Evolutionary conservation across 2,797 vertebrate species (phyloP).

Genomic region (Neosalanx taihuensis): DNA sequence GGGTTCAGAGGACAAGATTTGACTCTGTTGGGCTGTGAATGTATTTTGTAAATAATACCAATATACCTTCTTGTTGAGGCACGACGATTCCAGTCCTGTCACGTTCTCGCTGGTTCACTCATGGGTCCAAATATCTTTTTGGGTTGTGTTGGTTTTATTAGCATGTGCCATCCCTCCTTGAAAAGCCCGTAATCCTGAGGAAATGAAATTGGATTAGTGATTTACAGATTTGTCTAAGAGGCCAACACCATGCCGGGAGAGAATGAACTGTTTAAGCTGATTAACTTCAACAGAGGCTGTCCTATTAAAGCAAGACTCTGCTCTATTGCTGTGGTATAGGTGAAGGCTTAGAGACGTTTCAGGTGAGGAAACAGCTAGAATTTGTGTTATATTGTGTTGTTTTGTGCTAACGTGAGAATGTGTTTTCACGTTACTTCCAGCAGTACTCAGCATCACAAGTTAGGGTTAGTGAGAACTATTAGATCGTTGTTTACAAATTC

Average conservation of each 20-base stretch:
- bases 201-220: slow-evolving; percentile 64
- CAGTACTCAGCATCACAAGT: too few species aligned
- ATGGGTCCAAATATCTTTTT: slow-evolving; percentile 24
- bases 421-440: too few species aligned
- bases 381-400: too few species aligned
- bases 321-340: background rate
- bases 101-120: slow-evolving; percentile 6
- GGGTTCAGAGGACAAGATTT: too few species aligned
- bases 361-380: background rate
- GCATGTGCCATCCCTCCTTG: background rate
- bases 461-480: too few species aligned
- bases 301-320: slow-evolving; percentile 46
- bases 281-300: slow-evolving; percentile 57
- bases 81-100: background rate
- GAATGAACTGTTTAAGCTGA: slow-evolving; percentile 53
- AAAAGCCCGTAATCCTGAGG: slow-evolving; percentile 56
- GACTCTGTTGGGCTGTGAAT: too few species aligned
- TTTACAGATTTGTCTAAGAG: slow-evolving; percentile 40
- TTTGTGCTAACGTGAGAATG: too few species aligned
- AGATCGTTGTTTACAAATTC: too few species aligned
- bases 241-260: slow-evolving; percentile 25
- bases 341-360: background rate
- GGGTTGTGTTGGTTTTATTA: slow-evolving; percentile 21
- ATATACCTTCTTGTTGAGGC: background rate
- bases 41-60: background rate